phyloP scores from a whole-genome alignment of 1,140 invertebrate genomes.

The Listronotus bonariensis region DNA sequence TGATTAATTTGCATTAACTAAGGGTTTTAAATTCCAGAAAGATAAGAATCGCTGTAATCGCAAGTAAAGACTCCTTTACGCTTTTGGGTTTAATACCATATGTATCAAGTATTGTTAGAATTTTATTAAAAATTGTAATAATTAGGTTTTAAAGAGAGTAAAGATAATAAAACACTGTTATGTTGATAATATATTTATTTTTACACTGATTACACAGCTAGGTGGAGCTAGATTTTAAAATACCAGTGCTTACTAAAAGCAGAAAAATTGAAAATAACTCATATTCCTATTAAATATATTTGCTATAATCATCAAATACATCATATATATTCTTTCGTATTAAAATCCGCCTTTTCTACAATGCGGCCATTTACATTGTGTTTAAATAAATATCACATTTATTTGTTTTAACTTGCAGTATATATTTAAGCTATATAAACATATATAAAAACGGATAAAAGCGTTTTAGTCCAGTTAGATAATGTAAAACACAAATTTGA shows the following conservation, averaged over 20 bases:
- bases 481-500: conserved; percentile 6
- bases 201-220: conserved; percentile 36
- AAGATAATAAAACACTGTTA: too few species aligned
- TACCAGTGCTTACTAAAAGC: conserved; percentile 36
- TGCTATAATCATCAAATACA: background rate
- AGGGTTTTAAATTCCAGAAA: too few species aligned
- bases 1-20: too few species aligned
- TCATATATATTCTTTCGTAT: background rate
- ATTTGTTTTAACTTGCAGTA: conserved; percentile 20
- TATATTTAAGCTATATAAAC: conserved; percentile 20
- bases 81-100: too few species aligned
- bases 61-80: too few species aligned
- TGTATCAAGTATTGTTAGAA: too few species aligned
- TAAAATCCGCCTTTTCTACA: conserved; percentile 14
- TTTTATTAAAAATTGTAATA: too few species aligned
- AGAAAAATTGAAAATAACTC: conserved; percentile 5
- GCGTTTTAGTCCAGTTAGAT: conserved; percentile 9
- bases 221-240: conserved; percentile 32
- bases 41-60: too few species aligned
- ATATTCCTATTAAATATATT: background rate
- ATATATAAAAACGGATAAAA: conserved; percentile 17
- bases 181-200: conserved; percentile 30
- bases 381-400: conserved; percentile 38
- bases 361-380: conserved; percentile 19
- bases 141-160: too few species aligned